Base-by-base conservation (phyloP, 2,113 vertebrate species). In the Pseudois nayaur region DNA sequence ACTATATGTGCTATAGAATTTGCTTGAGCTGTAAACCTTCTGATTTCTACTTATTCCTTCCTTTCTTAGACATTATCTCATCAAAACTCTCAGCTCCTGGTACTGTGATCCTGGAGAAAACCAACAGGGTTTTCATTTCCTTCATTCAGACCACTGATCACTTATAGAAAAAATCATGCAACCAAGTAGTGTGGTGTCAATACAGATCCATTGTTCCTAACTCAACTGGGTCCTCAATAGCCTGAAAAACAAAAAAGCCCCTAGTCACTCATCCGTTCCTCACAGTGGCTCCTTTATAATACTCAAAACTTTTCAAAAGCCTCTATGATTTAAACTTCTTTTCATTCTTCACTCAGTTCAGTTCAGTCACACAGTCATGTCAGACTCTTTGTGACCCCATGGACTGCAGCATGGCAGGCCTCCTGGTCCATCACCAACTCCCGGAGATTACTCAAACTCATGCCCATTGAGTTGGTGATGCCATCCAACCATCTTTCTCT, bases 31-130 rank as follows among this genome's bases (percentile, higher is more conserved):
- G 31, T 55, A 62, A 95, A 74, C 7, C 31, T 91, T 95, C 36
- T 87, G 40, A 45, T 83, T 71, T 21, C n/a, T 59, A 15, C 43
- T 40, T 82, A 45, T 33, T 96, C 16, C n/a, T 54, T 62, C 13
- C 64, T 96, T 74, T 81, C 17, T 36, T 79, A 57, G 50, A 87
- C 27, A 59, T 57, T 54, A 64, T 59, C 3, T 74, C 64, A 92
- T 27, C 25, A 57, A 79, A 95, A 48, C 13, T 21, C 2, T 89
- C 82, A 88, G 27, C 3, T n/a, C 5, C n/a, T 43, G 67, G 25
- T 6, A 60, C 15, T 3, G 31, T 89, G 19, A 55, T 15, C 9
- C 6, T 62, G 67, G 52, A 1, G 43, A 79, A 89, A 8, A 82
- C 36, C 8, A 82, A 57, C 21, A 36, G 1, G 16, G 62, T 90